phyloP scores from a whole-genome alignment of 64 coral and sea anemone genomes.

The Pocillopora damicornis region DNA sequence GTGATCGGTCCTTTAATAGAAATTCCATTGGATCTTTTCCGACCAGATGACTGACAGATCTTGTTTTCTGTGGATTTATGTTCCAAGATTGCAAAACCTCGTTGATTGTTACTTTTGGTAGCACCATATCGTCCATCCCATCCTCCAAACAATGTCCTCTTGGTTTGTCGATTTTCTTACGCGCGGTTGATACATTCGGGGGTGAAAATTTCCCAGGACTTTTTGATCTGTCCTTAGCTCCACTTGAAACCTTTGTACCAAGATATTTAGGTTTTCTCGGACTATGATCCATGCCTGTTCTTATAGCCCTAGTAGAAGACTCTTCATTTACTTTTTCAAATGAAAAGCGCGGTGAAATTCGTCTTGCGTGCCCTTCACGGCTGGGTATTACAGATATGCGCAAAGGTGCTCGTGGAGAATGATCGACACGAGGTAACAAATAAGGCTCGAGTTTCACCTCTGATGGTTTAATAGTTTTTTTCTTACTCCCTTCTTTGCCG shows the following conservation, averaged over 20 bases:
- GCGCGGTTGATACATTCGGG: not conserved
- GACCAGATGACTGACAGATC: conserved; percentile 17
- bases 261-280: not conserved
- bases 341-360: not conserved
- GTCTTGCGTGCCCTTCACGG: not conserved
- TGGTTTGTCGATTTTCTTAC: conserved; percentile 3
- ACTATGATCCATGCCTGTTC: not conserved
- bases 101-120: conserved; percentile 61
- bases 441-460: not conserved
- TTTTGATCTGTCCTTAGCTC: not conserved
- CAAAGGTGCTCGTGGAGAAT: not conserved
- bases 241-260: not conserved
- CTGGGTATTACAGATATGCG: not conserved
- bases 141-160: not conserved
- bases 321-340: not conserved
- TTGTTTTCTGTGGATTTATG: not conserved
- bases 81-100: conserved; percentile 62
- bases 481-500: not conserved
- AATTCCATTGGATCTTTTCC: conserved; percentile 63
- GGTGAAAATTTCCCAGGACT: not conserved
- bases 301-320: not conserved
- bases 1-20: not conserved
- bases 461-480: not conserved
- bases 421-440: not conserved
- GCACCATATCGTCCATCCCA: not conserved